Conservation (phyloP, 2,797 vertebrate species). For the Cossypha caffra region DNA sequence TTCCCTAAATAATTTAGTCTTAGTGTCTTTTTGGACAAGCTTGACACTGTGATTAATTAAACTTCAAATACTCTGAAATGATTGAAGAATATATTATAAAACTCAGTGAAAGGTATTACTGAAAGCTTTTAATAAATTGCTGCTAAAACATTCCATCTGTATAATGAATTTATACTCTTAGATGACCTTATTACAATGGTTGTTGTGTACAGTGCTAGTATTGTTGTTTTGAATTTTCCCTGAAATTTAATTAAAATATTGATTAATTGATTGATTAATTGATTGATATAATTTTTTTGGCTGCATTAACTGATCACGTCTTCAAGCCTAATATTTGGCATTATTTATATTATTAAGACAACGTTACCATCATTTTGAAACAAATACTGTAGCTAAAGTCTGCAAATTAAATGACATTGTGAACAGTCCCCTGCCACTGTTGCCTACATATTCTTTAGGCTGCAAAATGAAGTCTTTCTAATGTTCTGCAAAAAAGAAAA, state of each 20-base stretch:
- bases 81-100: conserved; percentile 37
- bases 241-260: conserved; percentile 54
- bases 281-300: background rate
- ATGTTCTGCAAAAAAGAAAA: background rate
- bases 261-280: background rate
- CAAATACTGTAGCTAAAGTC: background rate
- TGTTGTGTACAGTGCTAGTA: conserved; percentile 9
- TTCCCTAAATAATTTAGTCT: background rate
- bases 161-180: conserved; percentile 13
- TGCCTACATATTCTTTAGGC: background rate
- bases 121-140: conserved; percentile 54
- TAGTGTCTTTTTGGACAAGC: conserved; percentile 14
- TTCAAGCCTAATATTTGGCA: background rate
- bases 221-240: conserved; percentile 5
- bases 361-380: background rate
- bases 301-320: background rate
- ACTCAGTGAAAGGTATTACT: background rate
- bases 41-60: conserved; percentile 63
- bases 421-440: background rate
- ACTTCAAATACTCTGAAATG: conserved; percentile 17
- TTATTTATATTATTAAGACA: background rate
- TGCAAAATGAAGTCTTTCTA: background rate
- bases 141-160: conserved; percentile 38
- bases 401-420: background rate
- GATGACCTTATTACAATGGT: conserved; percentile 26